Percentiles rank a stretch among this genome's conserved stretches.
Evolutionary conservation across 2,888 invertebrate species (phyloP).

Genomic region (Thumatha senex): DNA sequence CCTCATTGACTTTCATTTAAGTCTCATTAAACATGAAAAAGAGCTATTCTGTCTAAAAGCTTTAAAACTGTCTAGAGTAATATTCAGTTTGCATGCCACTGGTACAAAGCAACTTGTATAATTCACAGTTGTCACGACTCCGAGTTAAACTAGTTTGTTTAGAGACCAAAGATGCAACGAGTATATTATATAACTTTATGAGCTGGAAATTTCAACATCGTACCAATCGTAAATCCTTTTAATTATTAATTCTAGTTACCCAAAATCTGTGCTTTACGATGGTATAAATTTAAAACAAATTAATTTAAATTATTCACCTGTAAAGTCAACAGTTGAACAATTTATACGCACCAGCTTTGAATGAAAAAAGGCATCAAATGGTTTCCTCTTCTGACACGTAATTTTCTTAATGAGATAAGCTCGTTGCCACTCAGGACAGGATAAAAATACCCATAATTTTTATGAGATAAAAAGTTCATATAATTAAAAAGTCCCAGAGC

Average conservation of each 20-base stretch:
- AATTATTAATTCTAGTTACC: constrained; percentile 6
- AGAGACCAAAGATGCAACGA: constrained; percentile 3
- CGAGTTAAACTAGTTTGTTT: constrained; percentile 26
- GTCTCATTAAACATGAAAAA: constrained; percentile 69
- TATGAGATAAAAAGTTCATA: constrained; percentile 12
- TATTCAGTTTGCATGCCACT: constrained; percentile 61
- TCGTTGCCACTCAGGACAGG: constrained; percentile 5
- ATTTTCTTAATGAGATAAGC: constrained; percentile 12
- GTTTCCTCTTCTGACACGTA: constrained; percentile 9
- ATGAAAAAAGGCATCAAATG: constrained; percentile 3
- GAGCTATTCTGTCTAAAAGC: constrained; percentile 66
- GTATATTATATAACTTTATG: constrained; percentile 3
- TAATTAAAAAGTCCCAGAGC: constrained; percentile 17
- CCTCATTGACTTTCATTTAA: constrained; percentile 61
- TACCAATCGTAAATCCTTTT: constrained; percentile 2
- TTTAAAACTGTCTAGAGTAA: constrained; percentile 76
- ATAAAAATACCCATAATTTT: constrained; percentile 15
- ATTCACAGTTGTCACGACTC: constrained; percentile 28
- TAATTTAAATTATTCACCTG: neutral
- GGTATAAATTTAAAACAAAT: constrained; percentile 2
- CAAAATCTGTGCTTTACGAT: neutral
- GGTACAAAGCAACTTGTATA: constrained; percentile 45
- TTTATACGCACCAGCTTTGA: neutral
- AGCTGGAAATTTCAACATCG: neutral
- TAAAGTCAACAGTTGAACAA: constrained; percentile 1